Percentiles rank a stretch among this genome's conserved stretches.
These are phyloP conservation scores for Oreortyx pictus DNA, from an alignment of 2,797 vertebrate species.

Conservation along the genomic window DNA sequence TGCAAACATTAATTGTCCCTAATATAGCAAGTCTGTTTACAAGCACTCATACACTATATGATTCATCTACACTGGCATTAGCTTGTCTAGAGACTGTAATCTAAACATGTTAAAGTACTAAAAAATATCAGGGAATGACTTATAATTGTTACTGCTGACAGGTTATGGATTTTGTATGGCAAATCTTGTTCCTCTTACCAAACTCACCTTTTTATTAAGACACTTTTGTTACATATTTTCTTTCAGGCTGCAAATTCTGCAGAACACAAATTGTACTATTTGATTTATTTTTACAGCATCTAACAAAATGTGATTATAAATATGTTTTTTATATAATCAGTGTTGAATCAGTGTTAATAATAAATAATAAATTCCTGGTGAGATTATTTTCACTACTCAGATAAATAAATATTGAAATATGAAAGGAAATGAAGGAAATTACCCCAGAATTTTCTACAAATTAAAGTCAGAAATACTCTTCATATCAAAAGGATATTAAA, in stretches of 20 bases:
- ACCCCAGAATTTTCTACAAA: not conserved
- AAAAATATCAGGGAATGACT: conserved; percentile 6
- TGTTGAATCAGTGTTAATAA: not conserved
- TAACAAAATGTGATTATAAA: not conserved
- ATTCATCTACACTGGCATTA: not conserved
- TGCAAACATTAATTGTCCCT: conserved; percentile 59
- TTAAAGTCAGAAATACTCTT: not conserved
- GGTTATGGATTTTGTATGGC: not conserved
- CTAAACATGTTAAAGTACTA: not conserved
- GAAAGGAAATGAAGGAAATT: not conserved
- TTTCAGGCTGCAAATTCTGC: not conserved
- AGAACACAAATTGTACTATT: not conserved
- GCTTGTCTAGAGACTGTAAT: not conserved
- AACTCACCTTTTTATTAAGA: not conserved
- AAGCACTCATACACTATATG: not conserved
- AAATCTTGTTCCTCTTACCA: not conserved
- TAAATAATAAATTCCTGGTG: not conserved
- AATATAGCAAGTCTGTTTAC: not conserved
- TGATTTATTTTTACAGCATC: not conserved
- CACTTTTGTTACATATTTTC: not conserved
- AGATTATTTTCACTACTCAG: not conserved
- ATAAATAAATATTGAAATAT: not conserved
- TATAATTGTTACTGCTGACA: conserved; percentile 15
- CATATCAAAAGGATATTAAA: not conserved
- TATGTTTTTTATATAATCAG: not conserved